Base-by-base conservation (phyloP, 1,140 invertebrate genomes). In the Wasmannia auropunctata region DNA sequence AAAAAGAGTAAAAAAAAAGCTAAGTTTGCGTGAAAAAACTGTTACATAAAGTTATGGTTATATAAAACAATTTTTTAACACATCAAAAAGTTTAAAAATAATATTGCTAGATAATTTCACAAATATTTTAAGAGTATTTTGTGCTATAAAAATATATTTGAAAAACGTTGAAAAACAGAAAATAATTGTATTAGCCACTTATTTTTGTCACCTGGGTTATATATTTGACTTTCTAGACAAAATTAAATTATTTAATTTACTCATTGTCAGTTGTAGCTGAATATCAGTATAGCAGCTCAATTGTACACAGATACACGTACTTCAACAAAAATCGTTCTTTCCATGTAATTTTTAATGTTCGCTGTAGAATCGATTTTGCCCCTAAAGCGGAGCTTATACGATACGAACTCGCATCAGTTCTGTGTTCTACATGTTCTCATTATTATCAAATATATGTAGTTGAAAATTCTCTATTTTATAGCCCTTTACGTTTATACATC, bases 381-480 rank as follows among this genome's bases (percentile, higher is more conserved):
- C 1, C 19, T 43, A 37, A 46, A 75, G 16, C 0, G 22, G 1
- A 43, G 16, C 4, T 62, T 2, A 8, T 63, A n/a, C n/a, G n/a
- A n/a, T 16, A 34, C 3, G 8, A 28, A 58, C n/a, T 49, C 19
- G 11, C 14, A 22, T 2, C 5, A 37, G 1, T n/a, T n/a, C 10
- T 63, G n/a, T 16, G 16, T 28, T 40, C 34, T 14, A 16, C 51
- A n/a, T n/a, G n/a, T 58, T 43, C 25, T 28, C 1, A 10, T 72
- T 46, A 34, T 14, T 54, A 58, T 51, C 16, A 14, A 80, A 70
- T 85, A 14, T 6, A n/a, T n/a, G n/a, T n/a, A n/a, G n/a, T 4
- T 7, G 6, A 58, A 46, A 54, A 40, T 79, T 56, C 7, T 16
- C 62, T 62, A 43, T 79, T 85, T 77, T 62, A 25, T 37, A 76